Base-by-base conservation (phyloP, 2,888 invertebrate genomes). In the Phrixothrix hirtus region DNA sequence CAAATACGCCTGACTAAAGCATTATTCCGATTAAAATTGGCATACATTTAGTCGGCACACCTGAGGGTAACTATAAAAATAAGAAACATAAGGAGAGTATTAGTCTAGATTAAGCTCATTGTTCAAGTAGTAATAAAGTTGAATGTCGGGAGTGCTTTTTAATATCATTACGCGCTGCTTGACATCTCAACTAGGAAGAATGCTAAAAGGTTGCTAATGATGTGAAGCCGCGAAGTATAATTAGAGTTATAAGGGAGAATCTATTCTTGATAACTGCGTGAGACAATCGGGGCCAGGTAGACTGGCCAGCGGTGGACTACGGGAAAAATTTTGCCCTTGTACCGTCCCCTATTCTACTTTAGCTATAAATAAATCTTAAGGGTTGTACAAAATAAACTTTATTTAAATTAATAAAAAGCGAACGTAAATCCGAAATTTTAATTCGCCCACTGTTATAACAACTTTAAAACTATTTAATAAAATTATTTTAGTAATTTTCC, bases 211-310 rank as follows among this genome's bases (percentile, higher is more conserved):
- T 54, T 57, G 55, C 59, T 64, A 65, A 65, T 65, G 65, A 65
- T 57, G 60, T 49, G 42, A 49, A 44, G 45, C 45, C 44, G 57
- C 57, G 57, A 57, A 57, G 52, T 52, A 58, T 64, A 68, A 69
- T 69, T 68, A 66, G 63, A 63, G 58, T 62, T 56, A 57, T 54
- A 59, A 66, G 64, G 64, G 64, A 49, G 58, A 51, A 54, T 61
- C 65, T 67, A 67, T 70, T 69, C 67, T 68, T 62, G 51, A 62
- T 63, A 66, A 62, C 68, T 59, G 66, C 68, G 63, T 67, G 67
- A 67, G 57, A 57, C 49, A 57, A 57, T 56, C 39, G 47, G 17
- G 34, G 25, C 47, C 58, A 58, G 58, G 58, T 58, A 58, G 42
- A 51, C 51, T 46, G 55, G 50, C 54, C 55, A 51, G 50, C 49